phyloP scores from a whole-genome alignment of 2,113 vertebrate species.

The Pongo abelii region DNA sequence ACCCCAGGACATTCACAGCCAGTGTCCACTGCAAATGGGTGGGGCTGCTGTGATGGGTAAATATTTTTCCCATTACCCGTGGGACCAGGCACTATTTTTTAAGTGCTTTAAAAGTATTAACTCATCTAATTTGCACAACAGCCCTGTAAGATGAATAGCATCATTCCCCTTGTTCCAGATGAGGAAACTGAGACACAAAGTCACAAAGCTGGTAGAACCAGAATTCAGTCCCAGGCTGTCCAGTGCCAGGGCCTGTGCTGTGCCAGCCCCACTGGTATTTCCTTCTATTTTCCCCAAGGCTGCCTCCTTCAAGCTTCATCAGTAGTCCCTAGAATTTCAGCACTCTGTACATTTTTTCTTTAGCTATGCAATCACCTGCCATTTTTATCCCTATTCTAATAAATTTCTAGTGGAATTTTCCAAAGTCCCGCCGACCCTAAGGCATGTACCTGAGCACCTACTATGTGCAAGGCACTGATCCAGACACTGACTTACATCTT shows the following conservation, averaged over 20 bases:
- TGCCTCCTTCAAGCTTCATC: background rate
- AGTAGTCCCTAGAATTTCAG: background rate
- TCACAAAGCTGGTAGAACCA: background rate
- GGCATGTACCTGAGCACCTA: accelerated
- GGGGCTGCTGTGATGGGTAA: background rate
- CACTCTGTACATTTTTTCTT: background rate
- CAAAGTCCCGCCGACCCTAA: background rate
- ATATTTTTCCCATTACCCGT: background rate
- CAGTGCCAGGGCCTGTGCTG: background rate
- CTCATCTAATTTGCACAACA: background rate
- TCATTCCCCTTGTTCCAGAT: background rate
- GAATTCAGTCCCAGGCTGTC: too few relatives aligned
- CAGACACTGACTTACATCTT: background rate
- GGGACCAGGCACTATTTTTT: background rate
- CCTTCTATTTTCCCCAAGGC: background rate
- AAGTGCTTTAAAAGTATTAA: background rate
- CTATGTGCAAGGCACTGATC: background rate
- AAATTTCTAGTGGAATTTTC: background rate
- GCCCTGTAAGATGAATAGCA: accelerated
- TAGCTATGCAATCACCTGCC: background rate
- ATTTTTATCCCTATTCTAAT: background rate
- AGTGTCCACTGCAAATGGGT: background rate
- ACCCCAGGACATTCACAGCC: background rate
- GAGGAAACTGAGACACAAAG: background rate
- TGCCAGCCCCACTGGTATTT: background rate